Evolutionary conservation across 2,888 invertebrate species (phyloP), one percentile per base, ranked within the genome.

Genomic region (Punctoribates punctum): DNA sequence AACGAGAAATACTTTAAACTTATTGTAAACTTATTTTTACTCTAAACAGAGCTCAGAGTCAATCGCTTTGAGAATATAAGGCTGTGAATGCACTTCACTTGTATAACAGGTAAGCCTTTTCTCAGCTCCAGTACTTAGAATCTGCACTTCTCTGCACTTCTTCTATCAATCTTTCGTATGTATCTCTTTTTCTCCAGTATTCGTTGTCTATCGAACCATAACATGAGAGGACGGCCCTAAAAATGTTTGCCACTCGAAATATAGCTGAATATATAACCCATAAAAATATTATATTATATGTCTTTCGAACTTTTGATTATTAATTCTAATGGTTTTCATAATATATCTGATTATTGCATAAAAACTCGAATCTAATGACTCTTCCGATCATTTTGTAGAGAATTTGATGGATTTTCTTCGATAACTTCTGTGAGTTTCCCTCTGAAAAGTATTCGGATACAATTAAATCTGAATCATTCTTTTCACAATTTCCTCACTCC

Each of bases 51-150:
- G 34, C 34, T 34, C 34, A 34, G 34, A 34, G 29, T 65, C 62
- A n/a, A 27, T 65, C 62, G 15, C 62, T 23, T 34, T 65, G 17
- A 65, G 70, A 70, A 42, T 70, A 42, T 70, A 42, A 29, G 57
- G 23, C 70, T 42, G 70, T 46, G 34, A 70, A 70, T 23, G 46
- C 70, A 70, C 70, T 70, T 42, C 70, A 70, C 70, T 70, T 42
- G 70, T 11, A 42, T 70, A 70, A 70, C 70, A 70, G 70, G 70
- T 70, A 70, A 70, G 42, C 70, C 70, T 70, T 42, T 23, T 70
- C n/a, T 65, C 15, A 17, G 8, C 20, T 57, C 23, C 57, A 48
- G n/a, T 57, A 23, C 3, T 57, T 5, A n/a, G 11, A 20, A n/a
- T 20, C n/a, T 57, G 48, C 48, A 34, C 48, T 48, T 48, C 57